phyloP scores from a whole-genome alignment of 2,797 vertebrate species.

The Crypturellus tataupa region DNA sequence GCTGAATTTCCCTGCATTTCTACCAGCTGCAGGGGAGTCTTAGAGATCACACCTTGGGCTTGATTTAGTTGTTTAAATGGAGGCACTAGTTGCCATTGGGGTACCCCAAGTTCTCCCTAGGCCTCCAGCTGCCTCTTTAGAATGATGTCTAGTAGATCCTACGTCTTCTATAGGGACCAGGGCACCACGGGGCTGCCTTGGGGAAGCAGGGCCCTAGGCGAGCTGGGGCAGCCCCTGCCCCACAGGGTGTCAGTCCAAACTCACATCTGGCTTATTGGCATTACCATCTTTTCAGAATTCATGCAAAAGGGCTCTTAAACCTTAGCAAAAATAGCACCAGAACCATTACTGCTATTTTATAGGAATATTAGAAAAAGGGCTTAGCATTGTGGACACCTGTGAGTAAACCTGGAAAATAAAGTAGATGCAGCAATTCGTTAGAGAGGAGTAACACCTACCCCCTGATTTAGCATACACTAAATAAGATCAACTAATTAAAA shows the following conservation, averaged over 20 bases:
- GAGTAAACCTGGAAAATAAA: neutral
- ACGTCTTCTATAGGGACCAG: neutral
- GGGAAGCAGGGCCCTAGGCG: neutral
- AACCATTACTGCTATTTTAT: neutral
- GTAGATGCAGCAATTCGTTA: constrained; percentile 3
- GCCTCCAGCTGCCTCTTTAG: too few species aligned
- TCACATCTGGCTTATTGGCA: neutral
- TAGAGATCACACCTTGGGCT: neutral
- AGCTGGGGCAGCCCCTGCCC: neutral
- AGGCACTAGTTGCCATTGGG: neutral
- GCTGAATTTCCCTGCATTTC: neutral
- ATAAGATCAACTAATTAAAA: neutral
- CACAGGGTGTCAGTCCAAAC: neutral
- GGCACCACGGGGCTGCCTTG: neutral
- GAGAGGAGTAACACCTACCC: neutral
- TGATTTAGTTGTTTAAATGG: neutral
- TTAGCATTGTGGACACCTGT: neutral
- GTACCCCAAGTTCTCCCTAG: neutral
- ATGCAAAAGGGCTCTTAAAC: neutral
- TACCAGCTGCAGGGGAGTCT: neutral
- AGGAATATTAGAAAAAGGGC: neutral
- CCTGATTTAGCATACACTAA: neutral
- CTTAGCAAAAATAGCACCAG: neutral
- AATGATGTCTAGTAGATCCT: neutral
- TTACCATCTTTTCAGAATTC: neutral